Conservation (phyloP, 2,888 invertebrate genomes). For the Oegoconia quadripuncta region DNA sequence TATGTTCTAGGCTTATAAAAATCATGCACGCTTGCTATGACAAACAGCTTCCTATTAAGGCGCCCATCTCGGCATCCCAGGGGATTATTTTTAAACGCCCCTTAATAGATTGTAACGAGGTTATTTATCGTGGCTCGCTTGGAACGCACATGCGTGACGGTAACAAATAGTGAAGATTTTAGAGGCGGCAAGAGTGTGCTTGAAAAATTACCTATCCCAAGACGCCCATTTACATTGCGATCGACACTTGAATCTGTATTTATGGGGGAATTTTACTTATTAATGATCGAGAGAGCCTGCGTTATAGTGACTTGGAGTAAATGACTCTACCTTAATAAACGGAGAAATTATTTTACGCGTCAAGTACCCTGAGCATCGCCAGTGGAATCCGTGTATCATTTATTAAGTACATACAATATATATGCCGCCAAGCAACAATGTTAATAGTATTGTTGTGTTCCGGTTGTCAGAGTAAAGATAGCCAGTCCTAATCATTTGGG, state of each 20-base stretch:
- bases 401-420: no score
- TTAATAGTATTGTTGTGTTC: no score
- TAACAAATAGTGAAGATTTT: constrained; percentile 6
- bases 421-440: no score
- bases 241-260: neutral
- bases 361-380: no score
- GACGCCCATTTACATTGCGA: neutral
- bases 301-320: no score
- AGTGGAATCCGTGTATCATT: no score
- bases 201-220: constrained; percentile 4
- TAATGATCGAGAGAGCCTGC: no score
- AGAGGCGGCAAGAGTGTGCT: neutral
- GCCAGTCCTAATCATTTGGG: no score
- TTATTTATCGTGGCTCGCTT: constrained; percentile 18
- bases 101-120: constrained; percentile 29
- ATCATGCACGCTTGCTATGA: constrained; percentile 18
- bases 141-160: constrained; percentile 4
- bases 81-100: constrained; percentile 30
- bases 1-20: neutral
- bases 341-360: no score
- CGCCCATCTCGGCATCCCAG: constrained; percentile 29
- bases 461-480: no score
- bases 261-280: no score
- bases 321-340: no score
- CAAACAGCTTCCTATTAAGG: constrained; percentile 34